Evolutionary conservation across 1,140 invertebrate genomes (phyloP).

Genomic region (Micrasema minimum): DNA sequence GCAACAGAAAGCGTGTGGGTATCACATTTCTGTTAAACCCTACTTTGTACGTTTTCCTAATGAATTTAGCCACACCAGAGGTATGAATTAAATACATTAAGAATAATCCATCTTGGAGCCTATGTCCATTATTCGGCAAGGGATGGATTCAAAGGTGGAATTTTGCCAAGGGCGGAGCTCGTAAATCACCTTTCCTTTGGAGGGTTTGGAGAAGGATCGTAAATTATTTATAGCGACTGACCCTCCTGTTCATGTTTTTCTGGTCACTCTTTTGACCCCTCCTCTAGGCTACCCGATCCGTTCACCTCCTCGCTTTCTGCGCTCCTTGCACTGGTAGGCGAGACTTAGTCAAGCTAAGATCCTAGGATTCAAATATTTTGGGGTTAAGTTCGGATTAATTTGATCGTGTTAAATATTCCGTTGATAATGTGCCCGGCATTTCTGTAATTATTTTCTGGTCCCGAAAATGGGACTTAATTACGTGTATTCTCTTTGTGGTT

Average conservation of each 20-base stretch:
- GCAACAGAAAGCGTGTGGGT: not conserved
- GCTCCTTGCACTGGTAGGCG: not conserved
- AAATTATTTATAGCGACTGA: conserved; percentile 28
- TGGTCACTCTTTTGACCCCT: conserved; percentile 15
- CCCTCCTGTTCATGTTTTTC: conserved; percentile 27
- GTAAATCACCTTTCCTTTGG: conserved; percentile 26
- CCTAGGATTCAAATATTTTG: not conserved
- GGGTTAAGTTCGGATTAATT: conserved; percentile 3
- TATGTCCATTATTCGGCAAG: conserved; percentile 6
- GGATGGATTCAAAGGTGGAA: conserved; percentile 13
- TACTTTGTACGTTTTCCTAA: conserved; percentile 22
- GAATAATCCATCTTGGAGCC: conserved; percentile 21
- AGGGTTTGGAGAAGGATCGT: conserved; percentile 15
- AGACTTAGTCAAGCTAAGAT: conserved; percentile 1
- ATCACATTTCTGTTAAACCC: not conserved
- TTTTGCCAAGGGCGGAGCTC: conserved; percentile 1
- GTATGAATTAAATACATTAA: conserved; percentile 20
- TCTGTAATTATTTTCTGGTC: conserved; percentile 6
- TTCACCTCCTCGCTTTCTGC: not conserved
- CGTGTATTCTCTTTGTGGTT: too few species aligned
- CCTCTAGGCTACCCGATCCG: not conserved
- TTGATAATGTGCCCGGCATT: conserved; percentile 9
- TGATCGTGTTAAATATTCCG: not conserved
- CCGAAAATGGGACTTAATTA: too few species aligned
- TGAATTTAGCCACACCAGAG: conserved; percentile 15